Conservation (phyloP, 2,797 vertebrate genomes). For the Amphiprion clarkii region DNA sequence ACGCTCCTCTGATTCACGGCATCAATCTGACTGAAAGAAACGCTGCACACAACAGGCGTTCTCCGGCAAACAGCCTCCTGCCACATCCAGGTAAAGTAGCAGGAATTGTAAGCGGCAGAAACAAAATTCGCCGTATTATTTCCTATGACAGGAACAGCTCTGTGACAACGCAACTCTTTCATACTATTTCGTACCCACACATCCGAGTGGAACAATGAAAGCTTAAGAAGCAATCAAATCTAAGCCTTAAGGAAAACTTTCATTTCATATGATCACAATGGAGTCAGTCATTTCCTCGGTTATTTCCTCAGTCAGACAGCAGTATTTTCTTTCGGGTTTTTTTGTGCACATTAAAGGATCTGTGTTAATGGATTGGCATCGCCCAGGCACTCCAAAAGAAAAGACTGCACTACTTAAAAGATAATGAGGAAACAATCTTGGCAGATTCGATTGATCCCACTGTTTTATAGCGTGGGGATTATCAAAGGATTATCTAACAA, state of each 20-base stretch:
- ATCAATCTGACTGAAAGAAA: conserved; percentile 47
- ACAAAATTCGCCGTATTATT: conserved; percentile 45
- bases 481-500: conserved; percentile 84
- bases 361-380: conserved; percentile 62
- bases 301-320: conserved; percentile 60
- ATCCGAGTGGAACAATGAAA: conserved; percentile 55
- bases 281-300: conserved; percentile 60
- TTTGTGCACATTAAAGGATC: conserved; percentile 64
- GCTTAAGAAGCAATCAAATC: conserved; percentile 66
- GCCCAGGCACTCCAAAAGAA: conserved; percentile 65
- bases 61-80: conserved; percentile 43
- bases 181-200: conserved; percentile 52
- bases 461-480: conserved; percentile 80
- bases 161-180: conserved; percentile 54
- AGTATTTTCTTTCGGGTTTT: conserved; percentile 34
- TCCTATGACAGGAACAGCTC: conserved; percentile 53
- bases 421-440: conserved; percentile 83
- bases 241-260: conserved; percentile 67
- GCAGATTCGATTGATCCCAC: conserved; percentile 79
- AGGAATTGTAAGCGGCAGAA: conserved; percentile 43
- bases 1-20: conserved; percentile 38
- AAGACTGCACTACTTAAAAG: conserved; percentile 75
- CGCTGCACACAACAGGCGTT: conserved; percentile 15
- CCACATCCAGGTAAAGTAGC: conserved; percentile 48
- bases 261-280: conserved; percentile 67